Percentiles rank a stretch among this genome's conserved stretches.
Conservation (phyloP, 2,797 vertebrate species). For the Sciurus carolinensis region DNA sequence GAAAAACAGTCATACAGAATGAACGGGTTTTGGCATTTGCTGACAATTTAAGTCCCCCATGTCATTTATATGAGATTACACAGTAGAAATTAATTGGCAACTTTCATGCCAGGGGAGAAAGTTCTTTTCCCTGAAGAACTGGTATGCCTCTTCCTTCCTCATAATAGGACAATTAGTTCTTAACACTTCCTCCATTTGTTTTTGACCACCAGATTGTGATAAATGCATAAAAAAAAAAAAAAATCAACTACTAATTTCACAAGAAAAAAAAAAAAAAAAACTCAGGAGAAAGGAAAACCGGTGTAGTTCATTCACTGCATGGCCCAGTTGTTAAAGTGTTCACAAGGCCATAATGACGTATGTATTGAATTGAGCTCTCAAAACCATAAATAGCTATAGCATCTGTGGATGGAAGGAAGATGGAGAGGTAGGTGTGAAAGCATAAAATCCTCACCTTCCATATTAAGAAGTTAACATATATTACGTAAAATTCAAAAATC, state of each 20-base stretch:
- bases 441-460: not conserved
- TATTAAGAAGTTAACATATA: not conserved
- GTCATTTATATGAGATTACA: not conserved
- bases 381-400: not conserved
- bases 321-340: not conserved
- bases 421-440: not conserved
- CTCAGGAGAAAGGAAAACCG: not conserved
- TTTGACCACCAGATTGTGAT: not conserved
- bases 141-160: not conserved
- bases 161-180: not conserved
- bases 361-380: not conserved
- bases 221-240: not conserved
- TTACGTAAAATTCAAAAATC: not conserved
- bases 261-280: not conserved
- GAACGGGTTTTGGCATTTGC: not conserved
- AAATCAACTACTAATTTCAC: not conserved
- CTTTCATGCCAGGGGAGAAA: fast-evolving
- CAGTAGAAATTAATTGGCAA: not conserved
- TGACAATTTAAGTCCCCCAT: not conserved
- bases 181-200: not conserved
- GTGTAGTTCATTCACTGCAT: not conserved
- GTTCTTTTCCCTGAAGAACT: not conserved
- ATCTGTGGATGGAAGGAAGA: not conserved
- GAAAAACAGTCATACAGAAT: not conserved
- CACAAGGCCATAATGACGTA: no score